Base-by-base conservation (phyloP, 1,140 invertebrate genomes). In the Saccostrea glomerata region DNA sequence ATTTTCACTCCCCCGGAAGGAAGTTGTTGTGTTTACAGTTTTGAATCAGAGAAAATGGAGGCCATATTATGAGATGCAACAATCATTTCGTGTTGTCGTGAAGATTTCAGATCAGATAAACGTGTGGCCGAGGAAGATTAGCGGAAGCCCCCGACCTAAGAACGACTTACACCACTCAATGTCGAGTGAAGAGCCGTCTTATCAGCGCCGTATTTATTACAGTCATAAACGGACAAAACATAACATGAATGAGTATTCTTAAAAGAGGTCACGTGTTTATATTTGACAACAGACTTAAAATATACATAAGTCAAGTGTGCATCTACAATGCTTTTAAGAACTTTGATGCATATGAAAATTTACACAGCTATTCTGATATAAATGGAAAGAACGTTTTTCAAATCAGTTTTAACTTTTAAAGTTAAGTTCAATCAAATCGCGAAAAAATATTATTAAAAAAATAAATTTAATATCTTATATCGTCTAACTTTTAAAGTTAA, bases 1-100 rank as follows among this genome's bases (percentile, higher is more conserved):
- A 77, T 15, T 77, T 36, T 77, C 70, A 30, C 66, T 77, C 70
- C 70, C 15, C 70, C 70, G 70, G 70, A 77, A 77, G 70, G 70
- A 77, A 77, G 70, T 77, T 36, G 70, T 77, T 77, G 70, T 77
- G 70, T 77, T 23, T 77, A 77, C 70, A 30, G 36, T 77, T 77
- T 77, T 77, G 23, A 77, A 36, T 77, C 70, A 73, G 66, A 73
- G 66, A 73, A 73, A 73, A 73, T 23, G 25, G 66, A 73, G 70
- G 70, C 30, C 70, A 77, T 77, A 77, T 77, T 77, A 13, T 77
- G 70, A 77, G 36, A 77, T 77, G 70, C 25, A 25, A 77, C 25
- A 25, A 77, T 30, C 70, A 77, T 77, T 77, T 77, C 70, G 70
- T 77, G 70, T 77, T 15, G 70, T 77, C 25, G 70, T 30, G 70